Base-by-base conservation (phyloP, 2,888 invertebrate species). In the Dugesia japonica region DNA sequence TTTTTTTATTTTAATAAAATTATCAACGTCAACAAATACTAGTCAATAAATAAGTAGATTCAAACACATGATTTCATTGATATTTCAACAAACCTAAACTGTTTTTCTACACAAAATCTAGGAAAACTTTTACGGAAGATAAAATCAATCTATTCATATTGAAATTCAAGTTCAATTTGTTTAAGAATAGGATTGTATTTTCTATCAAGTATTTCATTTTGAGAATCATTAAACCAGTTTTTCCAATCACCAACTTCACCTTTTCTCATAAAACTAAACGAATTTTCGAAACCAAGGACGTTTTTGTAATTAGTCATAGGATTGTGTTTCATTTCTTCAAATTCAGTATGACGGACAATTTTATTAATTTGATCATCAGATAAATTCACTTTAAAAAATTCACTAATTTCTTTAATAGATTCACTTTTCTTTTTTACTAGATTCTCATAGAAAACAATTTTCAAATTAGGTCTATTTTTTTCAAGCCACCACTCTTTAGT, bases 311-410 rank as follows among this genome's bases (percentile, higher is more conserved):
- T 77, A 0, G 75, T 74, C 20, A 76, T 72, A 28, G 80, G 79
- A 9, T 79, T 73, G 13, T 75, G 42, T 7, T 71, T 74, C 73
- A 79, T 80, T 0, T 76, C 79, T 31, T 77, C 77, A 77, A 79
- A 79, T 17, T 76, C 31, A 26, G 76, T 75, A 26, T 78, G 42
- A 31, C 78, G 73, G 23, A 79, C 71, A n/a, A 79, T 78, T 26
- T 71, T 42, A 20, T 71, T 71, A 4, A 79, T 73, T 77, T 75
- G n/a, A 9, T 76, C 75, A 7, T 76, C 72, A 17, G 56, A 72
- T 31, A 79, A 76, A n/a, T 72, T 38, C 31, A 78, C 78, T 7
- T 79, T 79, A 0, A 81, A 72, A 72, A 81, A 81, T 0, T 73
- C 26, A 0, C 80, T 80, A 9, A 81, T 75, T 27, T 79, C 78